phyloP scores from a whole-genome alignment of 30 jellyfish, hydroid and myxozoan genomes.

The Chrysaora quinquecirrha region DNA sequence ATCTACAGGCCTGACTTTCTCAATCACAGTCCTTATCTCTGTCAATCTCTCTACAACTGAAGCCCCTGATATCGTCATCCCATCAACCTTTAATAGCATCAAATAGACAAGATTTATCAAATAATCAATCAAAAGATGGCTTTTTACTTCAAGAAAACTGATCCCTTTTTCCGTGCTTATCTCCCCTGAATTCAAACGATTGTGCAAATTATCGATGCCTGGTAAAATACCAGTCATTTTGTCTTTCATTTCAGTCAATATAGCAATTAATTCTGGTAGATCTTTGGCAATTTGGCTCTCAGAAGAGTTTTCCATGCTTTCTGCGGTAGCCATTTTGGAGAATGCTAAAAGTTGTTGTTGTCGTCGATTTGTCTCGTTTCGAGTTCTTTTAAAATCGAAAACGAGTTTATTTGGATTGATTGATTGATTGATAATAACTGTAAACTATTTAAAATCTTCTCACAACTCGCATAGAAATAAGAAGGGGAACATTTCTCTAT shows the following conservation, averaged over 20 bases:
- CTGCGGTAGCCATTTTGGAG: slow-evolving; percentile 45
- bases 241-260: slow-evolving; percentile 53
- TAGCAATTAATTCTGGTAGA: slow-evolving; percentile 76
- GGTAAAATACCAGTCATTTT: slow-evolving; percentile 43
- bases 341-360: slow-evolving; percentile 14
- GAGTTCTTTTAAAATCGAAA: too few relatives aligned
- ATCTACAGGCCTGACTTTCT: slow-evolving; percentile 87
- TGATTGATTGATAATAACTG: too few relatives aligned
- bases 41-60: slow-evolving; percentile 82
- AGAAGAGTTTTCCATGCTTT: slow-evolving; percentile 14
- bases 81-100: slow-evolving; percentile 77
- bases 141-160: slow-evolving; percentile 81
- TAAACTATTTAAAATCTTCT: too few relatives aligned
- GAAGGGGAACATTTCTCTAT: too few relatives aligned
- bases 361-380: background rate
- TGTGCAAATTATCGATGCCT: slow-evolving; percentile 31
- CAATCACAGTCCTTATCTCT: slow-evolving; percentile 80
- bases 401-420: too few relatives aligned
- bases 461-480: too few relatives aligned
- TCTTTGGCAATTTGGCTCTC: slow-evolving; percentile 62
- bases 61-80: slow-evolving; percentile 55
- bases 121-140: slow-evolving; percentile 74
- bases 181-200: slow-evolving; percentile 26
- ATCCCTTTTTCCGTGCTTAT: slow-evolving; percentile 69
- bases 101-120: slow-evolving; percentile 59